Base-by-base conservation (phyloP, 2,113 vertebrate genomes). In the Scomber japonicus region DNA sequence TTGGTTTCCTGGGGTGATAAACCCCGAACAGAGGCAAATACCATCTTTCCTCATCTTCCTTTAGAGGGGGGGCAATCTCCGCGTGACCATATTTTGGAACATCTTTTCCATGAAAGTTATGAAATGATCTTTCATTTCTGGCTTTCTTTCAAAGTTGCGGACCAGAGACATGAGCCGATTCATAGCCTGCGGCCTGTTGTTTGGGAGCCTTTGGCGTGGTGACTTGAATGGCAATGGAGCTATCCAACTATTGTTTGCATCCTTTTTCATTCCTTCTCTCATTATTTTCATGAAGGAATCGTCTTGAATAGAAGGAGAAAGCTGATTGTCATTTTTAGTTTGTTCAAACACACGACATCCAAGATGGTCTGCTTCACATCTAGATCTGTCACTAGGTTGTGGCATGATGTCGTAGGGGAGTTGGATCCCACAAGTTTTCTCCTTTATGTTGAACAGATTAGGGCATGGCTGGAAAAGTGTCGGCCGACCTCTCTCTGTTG, bases 231-330 rank as follows among this genome's bases (percentile, higher is more conserved):
- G 78, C n/a, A 78, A 49, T 16, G 78, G 78, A 0, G 73, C 78
- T 17, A 78, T 49, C 78, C 83, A 85, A 12, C 56, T 57, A 16
- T 72, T 56, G n/a, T 35, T 62, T n/a, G 46, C 1, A 12, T 82
- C 64, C 48, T 66, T 82, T 1, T 0, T 10, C 4, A 78, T 15
- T 8, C 61, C 67, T 60, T 76, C 15, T 4, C 62, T 44, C 82
- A 84, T 84, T 54, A 76, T 71, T 24, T 74, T 27, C 51, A 82
- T 35, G 64, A 86, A 86, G 6, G 46, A 2, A 2, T 0, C 1
- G 12, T 65, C 72, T 4, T 75, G 31, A 9, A 83, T 82, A 0
- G 76, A 86, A 4, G 53, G 75, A n/a, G 80, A 45, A 1, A 86
- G 3, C 5, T 70, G 17, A 31, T 86, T 63, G 51, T 82, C 75